phyloP scores from a whole-genome alignment of 2,113 vertebrate species.

The Eublepharis macularius region DNA sequence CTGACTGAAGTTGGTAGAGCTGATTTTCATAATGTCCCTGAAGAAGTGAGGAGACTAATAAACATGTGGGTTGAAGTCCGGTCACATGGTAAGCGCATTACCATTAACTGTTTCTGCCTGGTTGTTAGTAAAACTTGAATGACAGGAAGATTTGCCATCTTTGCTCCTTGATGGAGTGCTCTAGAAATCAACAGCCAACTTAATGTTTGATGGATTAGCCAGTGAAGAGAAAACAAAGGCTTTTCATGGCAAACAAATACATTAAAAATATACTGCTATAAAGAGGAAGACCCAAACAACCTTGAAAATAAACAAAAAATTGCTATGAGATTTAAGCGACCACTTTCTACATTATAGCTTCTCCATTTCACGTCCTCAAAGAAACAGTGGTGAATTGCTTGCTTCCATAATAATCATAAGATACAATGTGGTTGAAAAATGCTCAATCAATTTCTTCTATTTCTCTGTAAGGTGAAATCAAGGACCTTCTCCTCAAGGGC shows the following conservation, averaged over 20 bases:
- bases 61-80: slow-evolving; percentile 76
- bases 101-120: not conserved
- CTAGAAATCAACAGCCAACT: not conserved
- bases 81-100: slow-evolving; percentile 64
- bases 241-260: not conserved
- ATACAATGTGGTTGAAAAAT: not conserved
- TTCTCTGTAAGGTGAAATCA: slow-evolving; percentile 84
- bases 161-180: not conserved
- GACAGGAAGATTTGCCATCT: not conserved
- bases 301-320: too few relatives aligned
- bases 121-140: not conserved
- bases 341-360: not conserved
- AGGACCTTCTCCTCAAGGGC: slow-evolving; percentile 81
- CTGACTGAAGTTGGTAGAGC: slow-evolving; percentile 63
- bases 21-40: slow-evolving; percentile 68
- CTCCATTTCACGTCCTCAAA: not conserved
- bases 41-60: slow-evolving; percentile 69
- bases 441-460: not conserved
- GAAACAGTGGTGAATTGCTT: not conserved
- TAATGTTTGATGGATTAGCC: not conserved
- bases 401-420: not conserved
- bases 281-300: too few relatives aligned
- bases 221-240: not conserved
- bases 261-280: not conserved
- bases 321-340: too few relatives aligned